Percentiles rank a stretch among this genome's conserved stretches.
Evolutionary conservation across 2,113 vertebrate species (phyloP).

Genomic region (Oncorhynchus gorbuscha): DNA sequence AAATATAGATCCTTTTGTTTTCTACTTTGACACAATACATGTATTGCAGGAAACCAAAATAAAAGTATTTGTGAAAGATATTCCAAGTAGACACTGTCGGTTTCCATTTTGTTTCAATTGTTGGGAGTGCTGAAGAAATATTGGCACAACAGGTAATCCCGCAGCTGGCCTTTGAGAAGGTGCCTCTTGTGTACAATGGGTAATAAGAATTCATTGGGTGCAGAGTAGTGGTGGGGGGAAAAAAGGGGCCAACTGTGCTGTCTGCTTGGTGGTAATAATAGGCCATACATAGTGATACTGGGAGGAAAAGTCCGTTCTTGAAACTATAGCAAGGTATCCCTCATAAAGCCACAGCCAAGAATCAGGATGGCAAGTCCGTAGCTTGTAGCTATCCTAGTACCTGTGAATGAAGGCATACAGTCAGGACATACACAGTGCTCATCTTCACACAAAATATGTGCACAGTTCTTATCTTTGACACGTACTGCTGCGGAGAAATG

Average conservation of each 20-base stretch:
- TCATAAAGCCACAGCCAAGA: conserved; percentile 86
- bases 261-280: conserved; percentile 82
- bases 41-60: conserved; percentile 63
- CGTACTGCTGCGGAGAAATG: too few relatives aligned
- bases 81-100: conserved; percentile 66
- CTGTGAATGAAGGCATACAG: conserved; percentile 75
- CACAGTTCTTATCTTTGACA: too few relatives aligned
- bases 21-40: conserved; percentile 71
- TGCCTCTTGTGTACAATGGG: conserved; percentile 76
- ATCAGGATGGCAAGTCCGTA: conserved; percentile 89
- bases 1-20: conserved; percentile 76
- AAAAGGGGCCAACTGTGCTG: conserved; percentile 85
- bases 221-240: conserved; percentile 78
- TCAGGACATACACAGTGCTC: conserved; percentile 61
- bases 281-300: conserved; percentile 83
- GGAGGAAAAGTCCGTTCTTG: conserved; percentile 82
- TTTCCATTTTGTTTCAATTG: conserved; percentile 44
- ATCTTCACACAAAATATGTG: too few relatives aligned
- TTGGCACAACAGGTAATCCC: conserved; percentile 68
- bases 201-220: conserved; percentile 85
- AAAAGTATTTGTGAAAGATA: conserved; percentile 62
- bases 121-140: conserved; percentile 31
- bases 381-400: conserved; percentile 92
- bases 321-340: conserved; percentile 91
- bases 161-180: conserved; percentile 73